These are phyloP conservation scores for Lepidocyrtoides sp. DNA, from an alignment of 2,888 invertebrate species.

Conservation along the genomic window DNA sequence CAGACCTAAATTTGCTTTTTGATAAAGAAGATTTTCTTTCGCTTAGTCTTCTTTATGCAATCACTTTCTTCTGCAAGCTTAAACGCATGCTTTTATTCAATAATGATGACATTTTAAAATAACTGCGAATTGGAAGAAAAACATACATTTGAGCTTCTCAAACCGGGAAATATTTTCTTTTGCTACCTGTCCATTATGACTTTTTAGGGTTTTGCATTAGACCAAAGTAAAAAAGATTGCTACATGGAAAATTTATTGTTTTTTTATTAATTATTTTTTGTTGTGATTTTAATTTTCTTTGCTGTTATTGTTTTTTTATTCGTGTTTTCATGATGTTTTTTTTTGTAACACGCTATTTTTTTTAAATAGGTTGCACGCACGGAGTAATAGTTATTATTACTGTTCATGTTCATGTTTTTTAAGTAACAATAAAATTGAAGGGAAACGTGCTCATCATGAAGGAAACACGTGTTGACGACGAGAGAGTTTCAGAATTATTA, in stretches of 20 bases:
- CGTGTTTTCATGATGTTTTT: background rate
- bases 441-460: too few species aligned
- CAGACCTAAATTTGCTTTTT: conserved; percentile 37
- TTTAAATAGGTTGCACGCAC: too few species aligned
- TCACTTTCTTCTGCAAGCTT: background rate
- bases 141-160: background rate
- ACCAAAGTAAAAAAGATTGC: conserved; percentile 3
- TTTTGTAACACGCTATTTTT: too few species aligned
- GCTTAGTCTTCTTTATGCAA: background rate
- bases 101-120: too few species aligned
- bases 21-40: background rate
- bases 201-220: conserved; percentile 11
- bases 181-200: background rate
- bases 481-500: too few species aligned
- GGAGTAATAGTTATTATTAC: too few species aligned
- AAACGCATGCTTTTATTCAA: background rate
- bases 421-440: too few species aligned
- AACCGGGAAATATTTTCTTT: conserved; percentile 4
- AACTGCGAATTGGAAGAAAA: background rate
- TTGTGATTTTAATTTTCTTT: background rate
- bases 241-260: too few species aligned
- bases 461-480: too few species aligned
- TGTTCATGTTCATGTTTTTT: too few species aligned
- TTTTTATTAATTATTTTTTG: too few species aligned
- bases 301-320: background rate